A percentile compares a stretch with the other conserved stretches of the same genome.
These are phyloP conservation scores for Drosophila neocordata DNA, from an alignment of 1,140 invertebrate species.

Conservation along the genomic window DNA sequence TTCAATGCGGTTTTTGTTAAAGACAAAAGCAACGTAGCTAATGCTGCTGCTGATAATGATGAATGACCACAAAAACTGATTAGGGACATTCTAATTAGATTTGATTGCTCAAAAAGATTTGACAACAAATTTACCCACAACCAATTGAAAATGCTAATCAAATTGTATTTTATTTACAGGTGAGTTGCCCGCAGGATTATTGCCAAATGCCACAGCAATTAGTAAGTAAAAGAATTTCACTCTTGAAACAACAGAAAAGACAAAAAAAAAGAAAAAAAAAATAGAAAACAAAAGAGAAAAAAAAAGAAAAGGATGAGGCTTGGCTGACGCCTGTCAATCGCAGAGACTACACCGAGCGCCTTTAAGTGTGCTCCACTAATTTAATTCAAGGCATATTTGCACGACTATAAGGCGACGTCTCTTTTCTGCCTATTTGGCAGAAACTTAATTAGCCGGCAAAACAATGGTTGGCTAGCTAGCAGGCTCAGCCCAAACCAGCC, in stretches of 20 bases:
- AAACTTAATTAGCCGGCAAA: constrained; percentile 81
- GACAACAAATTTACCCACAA: constrained; percentile 41
- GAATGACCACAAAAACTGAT: constrained; percentile 68
- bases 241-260: background rate
- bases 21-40: background rate
- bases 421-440: constrained; percentile 77
- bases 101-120: constrained; percentile 78
- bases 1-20: constrained; percentile 54
- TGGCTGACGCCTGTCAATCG: constrained; percentile 26
- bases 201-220: constrained; percentile 71
- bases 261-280: constrained; percentile 11
- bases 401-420: constrained; percentile 28
- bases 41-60: constrained; percentile 25
- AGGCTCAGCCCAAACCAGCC: background rate
- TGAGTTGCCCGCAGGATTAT: constrained; percentile 75
- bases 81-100: constrained; percentile 73
- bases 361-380: constrained; percentile 56
- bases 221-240: constrained; percentile 71
- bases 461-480: constrained; percentile 57
- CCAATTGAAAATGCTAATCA: constrained; percentile 68
- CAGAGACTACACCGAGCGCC: constrained; percentile 17
- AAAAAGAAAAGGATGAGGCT: constrained; percentile 29
- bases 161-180: constrained; percentile 73
- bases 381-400: constrained; percentile 69
- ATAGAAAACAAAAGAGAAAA: background rate